A percentile compares a stretch with the other conserved stretches of the same genome.
Conservation (phyloP, 2,888 invertebrate species). For the Idaea dimidiata region DNA sequence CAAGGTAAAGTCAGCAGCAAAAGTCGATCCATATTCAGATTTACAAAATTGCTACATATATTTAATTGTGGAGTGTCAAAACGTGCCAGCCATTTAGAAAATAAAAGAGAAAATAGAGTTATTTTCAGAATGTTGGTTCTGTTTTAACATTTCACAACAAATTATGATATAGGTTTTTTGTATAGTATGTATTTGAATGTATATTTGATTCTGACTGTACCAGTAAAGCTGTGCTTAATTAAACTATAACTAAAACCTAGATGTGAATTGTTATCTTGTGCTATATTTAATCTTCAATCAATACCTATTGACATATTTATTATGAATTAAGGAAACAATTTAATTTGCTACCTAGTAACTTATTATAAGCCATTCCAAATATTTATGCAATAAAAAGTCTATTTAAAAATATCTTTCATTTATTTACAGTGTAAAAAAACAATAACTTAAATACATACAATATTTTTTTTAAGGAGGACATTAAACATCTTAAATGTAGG, state of each 20-base stretch:
- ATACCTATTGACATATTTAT: not conserved
- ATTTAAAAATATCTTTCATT: slow-evolving; percentile 20
- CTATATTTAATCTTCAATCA: not conserved
- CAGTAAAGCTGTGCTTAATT: not conserved
- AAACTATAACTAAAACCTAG: not conserved
- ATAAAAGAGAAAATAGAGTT: too few relatives aligned
- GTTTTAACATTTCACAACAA: too few relatives aligned
- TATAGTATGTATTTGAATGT: too few relatives aligned
- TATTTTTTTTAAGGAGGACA: not conserved
- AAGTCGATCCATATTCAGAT: too few relatives aligned
- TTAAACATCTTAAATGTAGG: not conserved
- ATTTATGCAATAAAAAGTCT: not conserved
- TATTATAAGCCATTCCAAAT: slow-evolving; percentile 4
- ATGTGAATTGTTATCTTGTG: not conserved
- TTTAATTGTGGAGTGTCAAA: too few relatives aligned
- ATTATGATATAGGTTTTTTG: too few relatives aligned
- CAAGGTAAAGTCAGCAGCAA: too few relatives aligned
- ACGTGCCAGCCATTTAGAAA: too few relatives aligned
- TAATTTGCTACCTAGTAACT: not conserved
- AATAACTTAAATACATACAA: slow-evolving; percentile 2
- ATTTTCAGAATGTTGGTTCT: too few relatives aligned
- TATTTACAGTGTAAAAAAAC: slow-evolving; percentile 7
- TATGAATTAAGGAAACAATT: not conserved
- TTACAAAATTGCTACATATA: too few relatives aligned
- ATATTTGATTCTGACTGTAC: not conserved